A percentile compares a stretch with the other conserved stretches of the same genome.
Conservation (phyloP, 2,888 invertebrate species). For the Drosophila peninsularis region DNA sequence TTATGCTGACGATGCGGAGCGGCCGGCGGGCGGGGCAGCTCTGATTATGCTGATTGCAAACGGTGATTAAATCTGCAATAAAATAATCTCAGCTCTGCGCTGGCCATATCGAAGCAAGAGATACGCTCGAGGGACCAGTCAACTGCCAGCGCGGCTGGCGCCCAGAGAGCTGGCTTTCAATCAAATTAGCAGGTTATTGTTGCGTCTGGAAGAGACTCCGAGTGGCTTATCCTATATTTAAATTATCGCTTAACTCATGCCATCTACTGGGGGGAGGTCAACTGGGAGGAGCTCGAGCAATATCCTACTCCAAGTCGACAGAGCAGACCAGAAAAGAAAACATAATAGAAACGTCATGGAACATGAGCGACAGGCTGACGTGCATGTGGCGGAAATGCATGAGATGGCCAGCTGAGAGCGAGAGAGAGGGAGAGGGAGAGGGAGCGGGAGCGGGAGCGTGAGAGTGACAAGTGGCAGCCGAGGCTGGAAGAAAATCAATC, state of each 20-base stretch:
- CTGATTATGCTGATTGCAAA: conserved; percentile 76
- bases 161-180: conserved; percentile 9
- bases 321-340: conserved; percentile 36
- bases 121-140: conserved; percentile 46
- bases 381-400: conserved; percentile 61
- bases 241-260: background rate
- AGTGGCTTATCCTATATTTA: background rate
- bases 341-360: conserved; percentile 50
- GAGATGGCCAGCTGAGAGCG: conserved; percentile 10
- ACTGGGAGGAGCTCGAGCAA: conserved; percentile 12
- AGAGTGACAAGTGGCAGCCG: conserved; percentile 64
- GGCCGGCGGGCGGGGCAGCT: conserved; percentile 6
- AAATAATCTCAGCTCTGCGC: conserved; percentile 48
- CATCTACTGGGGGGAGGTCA: background rate
- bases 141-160: conserved; percentile 23
- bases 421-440: conserved; percentile 35
- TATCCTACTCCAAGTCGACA: conserved; percentile 22
- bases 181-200: conserved; percentile 9
- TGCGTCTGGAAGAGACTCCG: background rate
- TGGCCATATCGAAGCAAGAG: conserved; percentile 25
- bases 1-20: conserved; percentile 36
- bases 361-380: conserved; percentile 59
- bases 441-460: conserved; percentile 1
- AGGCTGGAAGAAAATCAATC: conserved; percentile 26
- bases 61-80: conserved; percentile 76